phyloP scores from a whole-genome alignment of 2,113 vertebrate genomes.

The Bos javanicus region DNA sequence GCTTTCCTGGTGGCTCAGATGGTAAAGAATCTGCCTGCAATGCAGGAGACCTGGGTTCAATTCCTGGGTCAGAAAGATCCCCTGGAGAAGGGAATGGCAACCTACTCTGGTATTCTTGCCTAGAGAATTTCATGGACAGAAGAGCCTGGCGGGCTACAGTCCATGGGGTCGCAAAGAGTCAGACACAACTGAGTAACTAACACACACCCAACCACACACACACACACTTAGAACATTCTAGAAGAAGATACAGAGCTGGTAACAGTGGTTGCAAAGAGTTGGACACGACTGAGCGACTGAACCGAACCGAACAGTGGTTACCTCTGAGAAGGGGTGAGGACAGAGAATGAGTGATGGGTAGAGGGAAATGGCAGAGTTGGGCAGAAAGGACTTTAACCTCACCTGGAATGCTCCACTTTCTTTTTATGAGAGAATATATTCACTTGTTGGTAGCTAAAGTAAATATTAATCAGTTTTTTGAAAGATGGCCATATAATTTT shows the following conservation, averaged over 20 bases:
- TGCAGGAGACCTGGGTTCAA: background rate
- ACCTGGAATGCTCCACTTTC: background rate
- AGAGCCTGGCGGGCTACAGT: background rate
- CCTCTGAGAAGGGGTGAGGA: background rate
- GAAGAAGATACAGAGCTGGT: background rate
- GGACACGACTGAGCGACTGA: too few species aligned
- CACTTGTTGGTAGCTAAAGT: background rate
- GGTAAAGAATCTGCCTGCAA: background rate
- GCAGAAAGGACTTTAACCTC: background rate
- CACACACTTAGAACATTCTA: background rate
- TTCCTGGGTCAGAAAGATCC: background rate
- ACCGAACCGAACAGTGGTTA: too few species aligned
- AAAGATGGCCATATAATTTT: background rate
- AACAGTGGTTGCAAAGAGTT: too few species aligned
- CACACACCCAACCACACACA: background rate
- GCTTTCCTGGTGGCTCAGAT: background rate
- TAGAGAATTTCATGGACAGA: background rate
- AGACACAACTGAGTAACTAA: background rate
- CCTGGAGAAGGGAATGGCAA: background rate
- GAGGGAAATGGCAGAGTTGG: background rate
- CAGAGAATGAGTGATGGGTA: background rate
- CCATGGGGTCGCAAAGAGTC: background rate
- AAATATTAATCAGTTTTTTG: background rate
- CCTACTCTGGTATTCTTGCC: background rate
- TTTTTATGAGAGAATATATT: background rate